Evolutionary conservation across 2,888 invertebrate genomes (phyloP), one percentile per base, ranked within the genome.

Genomic region (Latrodectus elegans): DNA sequence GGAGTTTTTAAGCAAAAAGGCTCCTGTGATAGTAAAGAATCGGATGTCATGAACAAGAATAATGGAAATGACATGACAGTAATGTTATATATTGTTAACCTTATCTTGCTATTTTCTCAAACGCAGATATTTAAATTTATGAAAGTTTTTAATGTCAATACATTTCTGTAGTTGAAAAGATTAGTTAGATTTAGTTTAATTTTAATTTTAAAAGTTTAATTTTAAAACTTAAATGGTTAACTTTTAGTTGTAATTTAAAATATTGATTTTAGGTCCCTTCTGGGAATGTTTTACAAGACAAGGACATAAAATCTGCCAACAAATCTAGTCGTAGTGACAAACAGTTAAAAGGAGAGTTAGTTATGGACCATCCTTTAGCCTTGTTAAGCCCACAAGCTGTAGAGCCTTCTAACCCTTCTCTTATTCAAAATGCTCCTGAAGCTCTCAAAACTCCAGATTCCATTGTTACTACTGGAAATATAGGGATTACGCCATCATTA

Each of bases 311-410:
- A 55, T 11, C 9, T 17, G 15, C 51, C 17, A 75, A 72, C n/a
- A 86, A 86, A 53, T 26, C 49, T 38, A 67, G n/a, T 53, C 82
- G 88, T 52, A n/a, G 14, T 10, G 88, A 88, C 9, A 88, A 88
- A 26, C 84, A 79, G 22, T 52, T 88, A 15, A 88, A 84, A 84
- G 71, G 88, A 6, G 83, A 88, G 71, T 65, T 51, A 26, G 88
- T 88, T 38, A 80, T 83, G 49, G 74, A 79, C 55, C 88, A 88
- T 79, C 88, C 88, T 3, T 67, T 88, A 10, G 88, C 83, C 12
- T 65, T 78, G 14, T 76, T 72, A 17, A 74, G 17, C 52, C 51
- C 17, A 26, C 70, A 75, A 60, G 51, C 12, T 15, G 15, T 14
- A 12, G 15, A 49, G 8, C 67, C 26, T 55, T n/a, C 11, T 60